Base-by-base conservation (phyloP, 2,888 invertebrate species). In the Adelognathus sp. region DNA sequence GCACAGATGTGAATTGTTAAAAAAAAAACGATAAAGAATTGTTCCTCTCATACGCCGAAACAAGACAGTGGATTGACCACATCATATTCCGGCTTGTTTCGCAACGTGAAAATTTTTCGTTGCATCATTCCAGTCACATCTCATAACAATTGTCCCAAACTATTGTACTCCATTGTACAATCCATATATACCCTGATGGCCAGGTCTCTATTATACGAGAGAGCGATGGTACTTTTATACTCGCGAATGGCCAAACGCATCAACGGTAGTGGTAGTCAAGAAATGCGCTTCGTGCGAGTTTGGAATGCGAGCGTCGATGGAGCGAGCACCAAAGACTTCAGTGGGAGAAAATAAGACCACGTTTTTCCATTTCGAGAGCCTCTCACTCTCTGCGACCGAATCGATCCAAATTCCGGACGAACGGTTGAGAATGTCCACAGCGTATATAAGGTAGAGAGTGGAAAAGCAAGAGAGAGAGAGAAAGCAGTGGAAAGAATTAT, bases 391-490 rank as follows among this genome's bases (percentile, higher is more conserved):
- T 21, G 39, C 66, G 29, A 54, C 69, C 18, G 64, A 61, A 79
- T 75, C 75, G 46, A 41, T 50, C 41, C 9, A 58, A 69, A 71
- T 81, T 81, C 74, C 71, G 58, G 72, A 41, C 52, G 52, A 71
- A 36, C 67, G 70, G 76, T 69, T 77, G 64, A 64, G 63, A 74
- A 81, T 69, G 79, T 66, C 60, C 70, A 44, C 76, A n/a, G 33
- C 7, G 41, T 29, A 11, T n/a, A n/a, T n/a, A n/a, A n/a, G 41
- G 52, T 21, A 52, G 24, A 54, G 31, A 69, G 60, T 73, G 54
- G n/a, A 70, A 79, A 67, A 71, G n/a, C n/a, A n/a, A n/a, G n/a
- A n/a, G n/a, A n/a, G n/a, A 31, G 39, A 21, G 50, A 46, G 52
- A 41, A 69, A 58, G 58, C 39, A 16, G 44, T 31, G 16, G 24